A percentile compares a stretch with the other conserved stretches of the same genome.
phyloP scores from a whole-genome alignment of 2,888 invertebrate genomes.

The Blera fallax region DNA sequence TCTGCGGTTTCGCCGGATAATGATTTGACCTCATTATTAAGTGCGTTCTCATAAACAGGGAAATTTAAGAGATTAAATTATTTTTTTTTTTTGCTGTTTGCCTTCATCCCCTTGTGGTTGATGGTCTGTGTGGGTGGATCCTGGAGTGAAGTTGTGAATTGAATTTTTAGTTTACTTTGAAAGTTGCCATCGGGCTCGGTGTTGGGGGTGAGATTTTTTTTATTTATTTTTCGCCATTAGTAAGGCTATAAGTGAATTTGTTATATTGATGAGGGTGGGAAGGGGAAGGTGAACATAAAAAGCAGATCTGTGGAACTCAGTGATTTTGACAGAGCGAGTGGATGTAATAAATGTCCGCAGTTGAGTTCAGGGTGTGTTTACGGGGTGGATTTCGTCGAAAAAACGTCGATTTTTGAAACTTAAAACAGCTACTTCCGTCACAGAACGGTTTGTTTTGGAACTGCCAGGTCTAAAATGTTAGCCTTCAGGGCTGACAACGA shows the following conservation, averaged over 20 bases:
- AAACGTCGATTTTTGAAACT: too few species aligned
- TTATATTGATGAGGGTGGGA: conserved; percentile 9
- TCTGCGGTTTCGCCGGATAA: conserved; percentile 66
- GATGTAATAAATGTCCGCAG: neutral
- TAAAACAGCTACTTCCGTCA: too few species aligned
- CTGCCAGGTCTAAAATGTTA: too few species aligned
- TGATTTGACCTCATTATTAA: conserved; percentile 72
- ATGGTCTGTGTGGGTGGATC: neutral
- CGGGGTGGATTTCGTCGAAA: too few species aligned
- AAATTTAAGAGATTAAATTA: conserved; percentile 69
- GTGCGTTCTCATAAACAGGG: conserved; percentile 69
- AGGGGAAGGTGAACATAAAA: conserved; percentile 3
- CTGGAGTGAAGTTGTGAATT: conserved; percentile 17
- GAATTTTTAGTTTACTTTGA: conserved; percentile 50
- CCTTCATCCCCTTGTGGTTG: conserved; percentile 24
- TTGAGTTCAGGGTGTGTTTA: too few species aligned
- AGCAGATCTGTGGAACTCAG: conserved; percentile 3
- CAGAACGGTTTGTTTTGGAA: too few species aligned
- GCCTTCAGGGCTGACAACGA: too few species aligned
- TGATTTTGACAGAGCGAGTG: conserved; percentile 21
- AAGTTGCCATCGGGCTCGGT: conserved; percentile 4
- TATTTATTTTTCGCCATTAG: conserved; percentile 49
- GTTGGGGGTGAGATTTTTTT: neutral
- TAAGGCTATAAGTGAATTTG: conserved; percentile 52
- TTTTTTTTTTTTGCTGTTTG: neutral